These are phyloP conservation scores for Phania funesta DNA, from an alignment of 2,888 invertebrate genomes.

Conservation along the genomic window DNA sequence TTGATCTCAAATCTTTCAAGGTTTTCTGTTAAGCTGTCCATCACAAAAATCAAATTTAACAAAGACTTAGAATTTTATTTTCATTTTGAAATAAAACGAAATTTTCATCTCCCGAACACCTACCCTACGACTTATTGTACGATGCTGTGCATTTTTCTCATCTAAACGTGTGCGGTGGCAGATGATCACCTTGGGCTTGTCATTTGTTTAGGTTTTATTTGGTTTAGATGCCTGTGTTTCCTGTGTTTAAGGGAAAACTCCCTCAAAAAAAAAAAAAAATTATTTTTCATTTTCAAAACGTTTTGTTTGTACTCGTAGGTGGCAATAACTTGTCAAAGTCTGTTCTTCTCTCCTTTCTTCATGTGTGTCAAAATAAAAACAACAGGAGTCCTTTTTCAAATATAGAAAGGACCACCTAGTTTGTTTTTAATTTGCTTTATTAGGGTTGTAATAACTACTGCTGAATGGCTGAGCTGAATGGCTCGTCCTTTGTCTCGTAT, in stretches of 20 bases:
- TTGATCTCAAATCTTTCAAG: no score
- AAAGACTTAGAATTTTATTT: no score
- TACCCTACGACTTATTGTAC: no score
- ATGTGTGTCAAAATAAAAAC: constrained; percentile 61
- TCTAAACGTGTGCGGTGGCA: neutral
- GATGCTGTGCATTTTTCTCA: neutral
- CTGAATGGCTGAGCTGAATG: neutral
- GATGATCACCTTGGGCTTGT: constrained; percentile 3
- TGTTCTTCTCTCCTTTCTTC: neutral
- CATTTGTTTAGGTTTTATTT: constrained; percentile 17
- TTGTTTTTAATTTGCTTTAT: neutral
- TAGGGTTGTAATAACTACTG: neutral
- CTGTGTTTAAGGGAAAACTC: constrained; percentile 27
- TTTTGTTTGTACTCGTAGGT: constrained; percentile 49
- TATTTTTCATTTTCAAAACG: neutral
- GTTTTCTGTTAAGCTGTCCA: no score
- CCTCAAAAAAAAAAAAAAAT: neutral
- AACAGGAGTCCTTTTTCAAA: constrained; percentile 26
- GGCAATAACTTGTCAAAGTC: constrained; percentile 32
- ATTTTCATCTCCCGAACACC: no score
- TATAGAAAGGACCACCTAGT: constrained; percentile 29
- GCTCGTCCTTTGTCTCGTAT: neutral
- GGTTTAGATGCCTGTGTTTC: neutral
- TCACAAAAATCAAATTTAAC: no score
- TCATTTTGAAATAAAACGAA: no score